Base-by-base conservation (phyloP, 1,140 invertebrate species). In the Euwallacea fornicatus region DNA sequence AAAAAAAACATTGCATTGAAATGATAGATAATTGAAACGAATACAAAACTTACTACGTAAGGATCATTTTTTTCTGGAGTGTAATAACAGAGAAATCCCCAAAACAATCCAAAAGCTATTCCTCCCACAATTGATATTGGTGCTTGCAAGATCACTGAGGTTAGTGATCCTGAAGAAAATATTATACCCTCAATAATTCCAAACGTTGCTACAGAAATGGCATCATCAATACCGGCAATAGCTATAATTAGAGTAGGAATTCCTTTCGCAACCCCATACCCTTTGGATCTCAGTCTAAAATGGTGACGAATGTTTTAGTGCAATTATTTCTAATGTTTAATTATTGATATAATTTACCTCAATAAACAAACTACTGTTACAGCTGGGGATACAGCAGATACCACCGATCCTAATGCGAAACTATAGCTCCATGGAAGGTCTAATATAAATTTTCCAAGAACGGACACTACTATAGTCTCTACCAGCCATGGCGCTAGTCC, bases 161-260 rank as follows among this genome's bases (percentile, higher is more conserved):
- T 88, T 33, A 91, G 72, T 0, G 87, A 87, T 79, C 91, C 88
- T 63, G 85, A 82, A 0, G 92, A 89, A 79, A 96, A 94, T 86
- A 94, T 90, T n/a, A 94, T 85, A 56, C 92, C 92, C 62, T 90
- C 86, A 33, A 93, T 85, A 63, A 96, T 93, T 58, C 94, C 93
- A 79, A 96, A 98, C 11, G 93, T 88, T 42, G 94, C 95, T 41
- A 99, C 89, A 62, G 94, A 96, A n/a, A 92, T 88, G 2, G 96
- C 94, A 81, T 93, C 91, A 77, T 93, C 91, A 47, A 94, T 90
- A 8, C 91, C 90, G 10, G 90, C 88, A 0, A 92, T 86, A 0
- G 96, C 96, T 54, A 98, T 94, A 50, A 98, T 92, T 15, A 98
- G 83, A 0, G 96, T 98, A 0, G 96, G 95, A 61, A 99, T 95